phyloP scores from a whole-genome alignment of 2,797 vertebrate genomes.

The Anableps anableps region DNA sequence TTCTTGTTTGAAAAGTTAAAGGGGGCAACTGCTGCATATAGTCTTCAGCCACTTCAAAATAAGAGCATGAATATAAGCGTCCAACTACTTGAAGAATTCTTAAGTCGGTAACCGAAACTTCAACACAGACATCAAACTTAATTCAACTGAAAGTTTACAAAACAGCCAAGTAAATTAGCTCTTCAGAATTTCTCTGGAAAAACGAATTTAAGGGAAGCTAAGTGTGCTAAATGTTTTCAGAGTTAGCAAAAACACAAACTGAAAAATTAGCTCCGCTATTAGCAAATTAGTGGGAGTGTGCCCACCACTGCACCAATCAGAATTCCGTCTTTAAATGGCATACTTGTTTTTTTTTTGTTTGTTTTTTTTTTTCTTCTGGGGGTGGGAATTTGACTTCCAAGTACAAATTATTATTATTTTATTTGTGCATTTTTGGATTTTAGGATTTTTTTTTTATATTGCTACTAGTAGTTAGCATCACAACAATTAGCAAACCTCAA shows the following conservation, averaged over 20 bases:
- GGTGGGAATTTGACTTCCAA: background rate
- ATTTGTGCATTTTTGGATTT: background rate
- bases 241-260: background rate
- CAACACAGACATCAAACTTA: no score
- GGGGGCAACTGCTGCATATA: no score
- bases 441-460: background rate
- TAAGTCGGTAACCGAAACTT: no score
- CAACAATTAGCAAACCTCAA: background rate
- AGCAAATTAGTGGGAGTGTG: background rate
- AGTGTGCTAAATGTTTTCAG: background rate
- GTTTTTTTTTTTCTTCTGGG: background rate
- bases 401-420: background rate
- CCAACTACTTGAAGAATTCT: no score
- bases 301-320: background rate
- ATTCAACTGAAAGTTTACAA: no score
- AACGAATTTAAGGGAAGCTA: no score
- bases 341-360: background rate
- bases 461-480: background rate
- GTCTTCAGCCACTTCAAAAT: no score
- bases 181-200: no score
- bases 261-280: background rate
- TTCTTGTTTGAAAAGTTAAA: no score
- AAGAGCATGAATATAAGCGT: no score
- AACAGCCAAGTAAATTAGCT: no score
- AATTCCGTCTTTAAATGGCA: background rate